Base-by-base conservation (phyloP, 1,140 invertebrate species). In the Zaprionus inermis region DNA sequence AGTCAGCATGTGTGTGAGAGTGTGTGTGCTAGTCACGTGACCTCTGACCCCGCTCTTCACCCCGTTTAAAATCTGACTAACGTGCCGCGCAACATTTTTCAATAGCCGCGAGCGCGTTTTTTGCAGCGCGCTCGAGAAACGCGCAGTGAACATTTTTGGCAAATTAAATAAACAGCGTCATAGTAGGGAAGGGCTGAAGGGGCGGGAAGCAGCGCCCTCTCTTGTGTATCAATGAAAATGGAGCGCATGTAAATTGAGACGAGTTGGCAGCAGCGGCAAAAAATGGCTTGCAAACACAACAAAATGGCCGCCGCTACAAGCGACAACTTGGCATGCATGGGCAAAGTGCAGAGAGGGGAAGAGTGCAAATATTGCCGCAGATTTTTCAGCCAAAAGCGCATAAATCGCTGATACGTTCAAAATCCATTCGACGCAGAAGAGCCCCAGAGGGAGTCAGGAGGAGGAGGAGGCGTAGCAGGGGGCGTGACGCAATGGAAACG, bases 351-450 rank as follows among this genome's bases (percentile, higher is more conserved):
- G 20, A 9, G 10, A 63, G 3, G 34, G 41, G 28, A n/a, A 10
- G 16, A 59, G 22, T 51, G 60, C 81, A 88, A 88, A 88, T 90
- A 88, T 88, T 88, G 78, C 80, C 84, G 80, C 64, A 88, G 84
- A 89, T 81, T 88, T 88, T 88, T 84, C 84, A 78, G 72, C 77
- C 82, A 88, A 90, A 90, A 90, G 86, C 86, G 88, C 88, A 90
- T 90, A 90, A 90, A 90, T 90, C 86, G 86, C 86, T 90, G 86
- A 90, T 90, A 83, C 77, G 67, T 71, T 9, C 79, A 64, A 86
- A 82, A 76, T 67, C 76, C 69, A 54, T 41, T 49, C 44, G 44
- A 49, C n/a, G 44, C 20, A 49, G 44, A 22, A 11, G 44, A 12
- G 6, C 4, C 46, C 20, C 32, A 38, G 57, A 3, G 46, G 4